Conservation (phyloP, 2,113 vertebrate species). For the Cinclus cinclus region DNA sequence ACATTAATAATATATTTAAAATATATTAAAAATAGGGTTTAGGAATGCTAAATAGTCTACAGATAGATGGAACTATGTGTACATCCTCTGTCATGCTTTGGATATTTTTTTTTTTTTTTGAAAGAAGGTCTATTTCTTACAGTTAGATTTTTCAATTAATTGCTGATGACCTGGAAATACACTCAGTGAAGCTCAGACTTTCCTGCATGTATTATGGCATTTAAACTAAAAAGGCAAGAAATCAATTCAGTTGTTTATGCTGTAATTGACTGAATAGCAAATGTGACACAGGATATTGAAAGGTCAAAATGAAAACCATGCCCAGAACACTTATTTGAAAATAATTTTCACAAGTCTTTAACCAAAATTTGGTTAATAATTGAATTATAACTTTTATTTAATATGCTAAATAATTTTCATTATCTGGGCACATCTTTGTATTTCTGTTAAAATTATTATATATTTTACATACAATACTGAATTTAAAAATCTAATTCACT, state of each 20-base stretch:
- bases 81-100: background rate
- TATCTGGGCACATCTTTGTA: background rate
- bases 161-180: background rate
- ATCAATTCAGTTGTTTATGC: slow-evolving; percentile 39
- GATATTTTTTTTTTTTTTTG: background rate
- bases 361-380: background rate
- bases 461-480: background rate
- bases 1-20: background rate
- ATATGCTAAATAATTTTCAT: background rate
- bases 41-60: background rate
- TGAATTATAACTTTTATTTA: background rate
- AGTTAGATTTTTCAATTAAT: background rate
- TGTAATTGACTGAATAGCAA: slow-evolving; percentile 15
- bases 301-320: background rate
- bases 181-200: background rate
- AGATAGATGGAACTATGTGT: background rate
- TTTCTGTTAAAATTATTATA: background rate
- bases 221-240: slow-evolving; percentile 52
- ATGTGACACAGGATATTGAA: background rate
- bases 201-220: background rate
- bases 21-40: background rate
- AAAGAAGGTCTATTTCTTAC: background rate
- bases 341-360: background rate
- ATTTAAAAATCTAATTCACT: background rate
- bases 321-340: background rate